Evolutionary conservation across 2,888 invertebrate species (phyloP), one percentile per base, ranked within the genome.

Genomic region (Leptopilina syphax): DNA sequence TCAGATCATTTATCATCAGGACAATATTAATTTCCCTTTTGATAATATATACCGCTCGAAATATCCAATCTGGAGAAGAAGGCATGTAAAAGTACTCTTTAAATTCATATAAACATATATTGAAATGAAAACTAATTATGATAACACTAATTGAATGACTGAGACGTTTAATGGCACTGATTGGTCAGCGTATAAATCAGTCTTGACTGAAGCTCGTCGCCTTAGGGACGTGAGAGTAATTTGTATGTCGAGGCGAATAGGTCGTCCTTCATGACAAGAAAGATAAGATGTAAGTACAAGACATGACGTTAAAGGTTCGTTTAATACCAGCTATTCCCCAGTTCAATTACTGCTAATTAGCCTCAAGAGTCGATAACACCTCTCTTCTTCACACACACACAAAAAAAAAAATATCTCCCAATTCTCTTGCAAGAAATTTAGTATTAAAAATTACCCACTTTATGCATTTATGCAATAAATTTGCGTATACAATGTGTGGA

Each of bases 271-370:
- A 50, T n/a, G 34, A 34, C 70, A 57, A 54, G 34, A 34, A 73
- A 73, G 70, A 73, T 73, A 73, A 73, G 57, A 57, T 73, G 27
- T 73, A 73, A 34, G 54, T 73, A 73, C 54, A 24, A 1, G 27
- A 73, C 34, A 73, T 24, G 70, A 73, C 70, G 70, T 73, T 73
- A 73, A 73, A 73, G 70, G 54, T 73, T 73, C 70, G 9, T 73
- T 73, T 73, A 73, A 57, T 34, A 73, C 70, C 54, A 73, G 34
- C 70, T 57, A 54, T 73, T 13, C 54, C 54, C 70, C 54, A 27
- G 8, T 34, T 50, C 70, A 73, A 34, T 73, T 50, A 73, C 9
- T 73, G 54, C 70, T 73, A 73, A 73, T 73, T 73, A 70, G 24
- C 13, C 50, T 70, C 47, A 47, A 70, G 54, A 73, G 27, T 8